These are phyloP conservation scores for Leptinotarsa peninsularis DNA, from an alignment of 2,888 invertebrate species.

Conservation along the genomic window DNA sequence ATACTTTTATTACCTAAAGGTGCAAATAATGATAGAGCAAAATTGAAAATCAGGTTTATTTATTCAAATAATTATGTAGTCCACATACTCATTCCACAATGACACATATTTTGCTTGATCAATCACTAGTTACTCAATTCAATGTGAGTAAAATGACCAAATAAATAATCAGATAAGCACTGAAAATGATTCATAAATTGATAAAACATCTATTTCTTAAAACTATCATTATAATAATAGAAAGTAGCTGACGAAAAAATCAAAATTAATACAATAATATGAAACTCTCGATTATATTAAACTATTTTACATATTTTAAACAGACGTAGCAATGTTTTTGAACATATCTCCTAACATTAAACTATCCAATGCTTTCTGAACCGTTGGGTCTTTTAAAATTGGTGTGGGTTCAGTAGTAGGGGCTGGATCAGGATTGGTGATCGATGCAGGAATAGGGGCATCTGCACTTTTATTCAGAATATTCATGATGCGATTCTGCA, in stretches of 20 bases:
- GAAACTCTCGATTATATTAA: neutral
- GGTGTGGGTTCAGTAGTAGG: conserved; percentile 59
- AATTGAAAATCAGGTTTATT: too few relatives aligned
- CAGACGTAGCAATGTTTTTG: conserved; percentile 64
- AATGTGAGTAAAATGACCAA: too few relatives aligned
- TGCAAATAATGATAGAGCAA: too few relatives aligned
- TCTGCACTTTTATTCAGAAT: conserved; percentile 74
- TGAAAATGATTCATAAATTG: too few relatives aligned
- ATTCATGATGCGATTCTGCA: conserved; percentile 83
- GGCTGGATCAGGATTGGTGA: conserved; percentile 58
- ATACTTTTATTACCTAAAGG: too few relatives aligned
- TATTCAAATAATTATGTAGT: too few relatives aligned
- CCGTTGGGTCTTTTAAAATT: conserved; percentile 81
- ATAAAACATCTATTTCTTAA: too few relatives aligned
- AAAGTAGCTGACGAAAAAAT: neutral
- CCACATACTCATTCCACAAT: too few relatives aligned
- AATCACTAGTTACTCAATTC: too few relatives aligned
- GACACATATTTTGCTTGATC: too few relatives aligned
- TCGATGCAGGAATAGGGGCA: conserved; percentile 55
- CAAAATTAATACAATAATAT: neutral
- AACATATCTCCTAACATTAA: conserved; percentile 71
- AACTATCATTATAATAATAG: too few relatives aligned
- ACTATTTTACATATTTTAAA: neutral
- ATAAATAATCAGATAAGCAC: too few relatives aligned
- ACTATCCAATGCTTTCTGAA: conserved; percentile 84